Evolutionary conservation across 1,140 invertebrate species (phyloP), one percentile per base, ranked within the genome.

Genomic region (Eupeodes corollae): DNA sequence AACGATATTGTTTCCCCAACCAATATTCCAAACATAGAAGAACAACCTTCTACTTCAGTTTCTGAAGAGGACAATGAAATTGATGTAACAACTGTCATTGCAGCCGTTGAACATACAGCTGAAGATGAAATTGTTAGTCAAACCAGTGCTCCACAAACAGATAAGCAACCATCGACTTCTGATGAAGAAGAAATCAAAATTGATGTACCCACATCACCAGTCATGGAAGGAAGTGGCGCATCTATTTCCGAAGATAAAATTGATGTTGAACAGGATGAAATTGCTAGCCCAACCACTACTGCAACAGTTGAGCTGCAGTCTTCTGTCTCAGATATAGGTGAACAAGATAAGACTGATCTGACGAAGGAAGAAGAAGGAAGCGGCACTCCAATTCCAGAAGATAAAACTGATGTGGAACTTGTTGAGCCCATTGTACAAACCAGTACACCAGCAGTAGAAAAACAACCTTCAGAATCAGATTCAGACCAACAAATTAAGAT

Each of bases 71-170:
- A 31, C 0, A 18, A 21, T 10, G 49, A 52, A 43, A 6, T 35
- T 5, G 51, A 51, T n/a, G 52, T 59, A 9, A 44, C 55, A n/a
- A 47, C 51, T 31, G 49, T 48, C 1, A 39, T 38, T 32, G 19
- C 41, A 1, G 50, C 53, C 14, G 15, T 41, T 46, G 44, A 35
- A 18, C 33, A 37, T 14, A 11, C 18, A 21, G 14, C 30, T 42
- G 14, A 21, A 38, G 32, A 11, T 31, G 39, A 16, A 15, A 33
- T n/a, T 26, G 8, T 26, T 26, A 26, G 21, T 8, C 21, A 26
- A 8, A 26, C 21, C 21, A 26, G 21, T 26, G 21, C 31, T 18
- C n/a, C 31, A 12, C 8, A 31, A 5, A 8, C 8, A 3, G 21
- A 26, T 8, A 26, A 26, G 8, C 21, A 3, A 5, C 3, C 8